Base-by-base conservation (phyloP, 2,113 vertebrate species). In the Centropristis striata region DNA sequence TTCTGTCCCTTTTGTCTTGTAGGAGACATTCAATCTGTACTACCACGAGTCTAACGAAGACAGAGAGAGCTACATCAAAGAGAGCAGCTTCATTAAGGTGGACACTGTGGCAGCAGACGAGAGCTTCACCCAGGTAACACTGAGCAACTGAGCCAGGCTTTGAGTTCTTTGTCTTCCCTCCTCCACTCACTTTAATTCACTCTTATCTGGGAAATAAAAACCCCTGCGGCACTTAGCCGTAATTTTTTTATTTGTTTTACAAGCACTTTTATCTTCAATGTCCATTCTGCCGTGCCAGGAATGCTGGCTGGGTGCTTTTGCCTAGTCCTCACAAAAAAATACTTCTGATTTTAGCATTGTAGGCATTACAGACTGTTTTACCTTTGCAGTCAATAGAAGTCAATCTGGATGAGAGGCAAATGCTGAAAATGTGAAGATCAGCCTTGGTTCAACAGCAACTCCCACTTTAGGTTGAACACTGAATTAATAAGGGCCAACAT, bases 11-110 rank as follows among this genome's bases (percentile, higher is more conserved):
- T 81, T 83, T 73, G 75, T 83, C 79, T 63, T 61, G 57, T 18
- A 94, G 95, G 98, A 99, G 95, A 99, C 98, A 20, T 99, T 99
- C 90, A 99, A 99, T 94, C 96, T 99, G n/a, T 99, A 99, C 91
- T 99, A 98, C 92, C 98, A 99, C 0, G 98, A 99, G 78, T 99
- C 94, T 76, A 98, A 98, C 78, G 98, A 98, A 0, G 98, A 99
- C 85, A 97, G 97, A 80, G 97, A 98, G 74, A 96, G 96, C 66
- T 98, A 96, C 84, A 98, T 99, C 90, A 95, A 97, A 49, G 98
- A 99, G 92, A 97, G 96, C 93, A 97, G 97, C 92, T 99, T 98
- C 91, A 95, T 94, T 88, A 99, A 99, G 93, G 98, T 99, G 0
- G 98, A 99, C 94, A 99, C 98, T 15, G 97, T 99, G 0, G 98